Conservation (phyloP, 2,888 invertebrate genomes). For the Drosophila conformis region DNA sequence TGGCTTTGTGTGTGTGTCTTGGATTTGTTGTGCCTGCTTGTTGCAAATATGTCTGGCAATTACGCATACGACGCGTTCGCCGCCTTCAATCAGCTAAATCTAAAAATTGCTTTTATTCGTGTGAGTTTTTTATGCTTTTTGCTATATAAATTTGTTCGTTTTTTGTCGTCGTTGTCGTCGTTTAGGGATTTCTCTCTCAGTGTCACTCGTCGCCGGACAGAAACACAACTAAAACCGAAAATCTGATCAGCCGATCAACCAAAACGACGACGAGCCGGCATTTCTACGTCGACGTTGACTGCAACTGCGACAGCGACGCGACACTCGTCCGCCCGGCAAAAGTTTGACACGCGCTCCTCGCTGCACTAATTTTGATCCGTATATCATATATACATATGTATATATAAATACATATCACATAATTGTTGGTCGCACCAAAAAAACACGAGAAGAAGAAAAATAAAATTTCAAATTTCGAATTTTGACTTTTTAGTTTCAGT, state of each 20-base stretch:
- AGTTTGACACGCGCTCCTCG: constrained; percentile 56
- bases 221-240: constrained; percentile 77
- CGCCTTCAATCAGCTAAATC: constrained; percentile 62
- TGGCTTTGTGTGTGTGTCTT: constrained; percentile 20
- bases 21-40: constrained; percentile 41
- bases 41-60: constrained; percentile 45
- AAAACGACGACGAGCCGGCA: constrained; percentile 65
- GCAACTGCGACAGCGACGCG: constrained; percentile 24
- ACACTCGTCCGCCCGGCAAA: constrained; percentile 30
- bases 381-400: constrained; percentile 14
- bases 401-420: constrained; percentile 13
- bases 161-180: constrained; percentile 48
- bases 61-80: constrained; percentile 63
- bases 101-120: constrained; percentile 62
- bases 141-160: constrained; percentile 37
- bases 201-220: constrained; percentile 76
- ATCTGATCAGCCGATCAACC: constrained; percentile 62
- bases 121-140: constrained; percentile 26
- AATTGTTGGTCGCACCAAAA: constrained; percentile 25
- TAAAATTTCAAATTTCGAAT: not conserved
- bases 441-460: constrained; percentile 1
- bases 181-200: constrained; percentile 45
- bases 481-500: constrained; percentile 19
- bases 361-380: constrained; percentile 46
- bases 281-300: constrained; percentile 29